A percentile compares a stretch with the other conserved stretches of the same genome.
Evolutionary conservation across 35 echinoderm and acorn worm species (phyloP).

Genomic region (Ophioderma brevispina): DNA sequence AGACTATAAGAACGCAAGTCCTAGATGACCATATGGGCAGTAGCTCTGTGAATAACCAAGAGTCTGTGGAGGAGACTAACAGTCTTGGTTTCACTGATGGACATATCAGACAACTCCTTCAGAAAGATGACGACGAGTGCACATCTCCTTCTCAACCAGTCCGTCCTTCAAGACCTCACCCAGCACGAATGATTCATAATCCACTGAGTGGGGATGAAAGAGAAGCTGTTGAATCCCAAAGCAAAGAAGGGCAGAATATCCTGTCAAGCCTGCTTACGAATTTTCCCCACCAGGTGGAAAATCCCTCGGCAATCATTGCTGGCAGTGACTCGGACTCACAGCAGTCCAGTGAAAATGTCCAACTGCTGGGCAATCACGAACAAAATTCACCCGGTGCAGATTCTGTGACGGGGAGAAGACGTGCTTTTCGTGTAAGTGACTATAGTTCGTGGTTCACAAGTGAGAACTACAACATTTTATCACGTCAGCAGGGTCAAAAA

Average conservation of each 20-base stretch:
- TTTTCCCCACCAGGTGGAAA: not conserved
- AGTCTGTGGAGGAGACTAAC: not conserved
- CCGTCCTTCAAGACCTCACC: not conserved
- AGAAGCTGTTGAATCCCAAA: not conserved
- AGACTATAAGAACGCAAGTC: too few species aligned
- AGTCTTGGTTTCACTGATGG: not conserved
- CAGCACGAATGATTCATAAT: not conserved
- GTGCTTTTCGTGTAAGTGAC: slow-evolving; percentile 17
- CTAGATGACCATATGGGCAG: too few species aligned
- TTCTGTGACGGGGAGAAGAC: not conserved
- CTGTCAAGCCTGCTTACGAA: not conserved
- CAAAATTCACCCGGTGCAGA: not conserved
- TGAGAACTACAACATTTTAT: slow-evolving; percentile 22
- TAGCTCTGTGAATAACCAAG: not conserved
- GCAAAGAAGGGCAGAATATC: not conserved
- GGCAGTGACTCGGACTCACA: not conserved
- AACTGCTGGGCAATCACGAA: not conserved
- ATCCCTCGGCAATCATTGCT: not conserved
- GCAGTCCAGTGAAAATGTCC: not conserved
- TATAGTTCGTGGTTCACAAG: slow-evolving; percentile 36
- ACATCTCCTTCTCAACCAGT: not conserved
- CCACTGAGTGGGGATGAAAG: not conserved
- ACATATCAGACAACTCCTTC: not conserved
- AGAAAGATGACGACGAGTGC: not conserved
- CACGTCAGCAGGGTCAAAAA: not conserved